Conservation (phyloP, 2,113 vertebrate genomes). For the Motacilla tschutschensis region DNA sequence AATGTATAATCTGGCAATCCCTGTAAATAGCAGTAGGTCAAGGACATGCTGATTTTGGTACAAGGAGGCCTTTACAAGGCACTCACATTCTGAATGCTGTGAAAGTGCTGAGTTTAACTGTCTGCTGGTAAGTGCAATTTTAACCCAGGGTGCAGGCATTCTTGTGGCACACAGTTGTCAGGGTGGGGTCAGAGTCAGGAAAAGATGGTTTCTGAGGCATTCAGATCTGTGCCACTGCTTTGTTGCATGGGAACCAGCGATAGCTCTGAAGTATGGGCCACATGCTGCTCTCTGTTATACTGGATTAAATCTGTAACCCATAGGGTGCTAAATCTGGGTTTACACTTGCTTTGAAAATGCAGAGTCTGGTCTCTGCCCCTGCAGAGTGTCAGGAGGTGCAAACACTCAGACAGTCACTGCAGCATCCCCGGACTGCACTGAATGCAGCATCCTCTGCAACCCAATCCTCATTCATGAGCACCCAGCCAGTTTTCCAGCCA, state of each 20-base stretch:
- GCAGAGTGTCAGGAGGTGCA: background rate
- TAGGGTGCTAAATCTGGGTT: constrained; percentile 47
- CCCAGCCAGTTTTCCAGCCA: background rate
- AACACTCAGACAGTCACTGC: background rate
- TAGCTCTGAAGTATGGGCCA: constrained; percentile 37
- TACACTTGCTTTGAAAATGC: constrained; percentile 38
- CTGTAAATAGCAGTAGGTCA: constrained; percentile 16
- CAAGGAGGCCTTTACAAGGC: background rate
- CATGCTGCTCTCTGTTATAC: constrained; percentile 46
- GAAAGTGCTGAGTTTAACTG: constrained; percentile 10
- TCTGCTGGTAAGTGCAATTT: background rate
- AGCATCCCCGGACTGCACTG: background rate
- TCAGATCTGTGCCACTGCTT: background rate
- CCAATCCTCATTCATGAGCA: background rate
- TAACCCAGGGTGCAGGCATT: background rate
- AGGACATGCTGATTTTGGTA: background rate
- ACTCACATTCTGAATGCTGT: background rate
- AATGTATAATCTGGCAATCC: background rate
- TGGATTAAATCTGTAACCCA: constrained; percentile 25
- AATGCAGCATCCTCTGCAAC: background rate
- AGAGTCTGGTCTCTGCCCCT: background rate
- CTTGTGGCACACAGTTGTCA: constrained; percentile 22
- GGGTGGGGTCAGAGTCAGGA: constrained; percentile 15
- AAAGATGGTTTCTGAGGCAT: constrained; percentile 51
- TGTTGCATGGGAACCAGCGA: background rate